These are phyloP conservation scores for Campylomormyrus tamandua DNA, from an alignment of 2,113 vertebrate genomes.

Conservation along the genomic window DNA sequence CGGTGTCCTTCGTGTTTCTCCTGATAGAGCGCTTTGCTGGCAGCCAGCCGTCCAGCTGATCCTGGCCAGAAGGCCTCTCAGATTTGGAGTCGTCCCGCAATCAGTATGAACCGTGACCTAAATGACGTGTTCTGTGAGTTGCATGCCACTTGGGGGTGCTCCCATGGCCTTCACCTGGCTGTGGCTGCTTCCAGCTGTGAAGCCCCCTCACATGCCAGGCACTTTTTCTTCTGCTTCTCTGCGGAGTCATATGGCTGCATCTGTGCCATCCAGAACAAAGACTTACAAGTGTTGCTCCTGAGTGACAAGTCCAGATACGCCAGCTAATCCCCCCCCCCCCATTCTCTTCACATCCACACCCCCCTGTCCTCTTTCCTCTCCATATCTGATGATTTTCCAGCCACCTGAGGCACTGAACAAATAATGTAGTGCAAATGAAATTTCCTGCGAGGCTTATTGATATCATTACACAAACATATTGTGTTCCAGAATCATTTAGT, in stretches of 20 bases:
- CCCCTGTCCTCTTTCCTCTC: conserved; percentile 35
- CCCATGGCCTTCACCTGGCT: conserved; percentile 22
- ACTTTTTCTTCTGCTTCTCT: not conserved
- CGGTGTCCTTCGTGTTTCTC: conserved; percentile 34
- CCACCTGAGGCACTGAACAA: conserved; percentile 63
- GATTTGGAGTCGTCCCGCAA: not conserved
- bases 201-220: not conserved
- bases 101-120: conserved; percentile 37
- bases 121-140: not conserved
- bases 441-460: conserved; percentile 70
- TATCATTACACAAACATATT: conserved; percentile 74
- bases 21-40: conserved; percentile 48
- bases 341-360: conserved; percentile 23
- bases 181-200: not conserved
- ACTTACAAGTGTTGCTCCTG: conserved; percentile 6
- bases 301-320: conserved; percentile 15
- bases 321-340: conserved; percentile 19
- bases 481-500: conserved; percentile 67
- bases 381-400: conserved; percentile 52
- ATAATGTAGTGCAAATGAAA: conserved; percentile 68
- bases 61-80: conserved; percentile 26
- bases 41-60: conserved; percentile 50
- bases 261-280: not conserved
- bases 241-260: not conserved
- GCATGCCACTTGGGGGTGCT: not conserved